Percentiles rank a stretch among this genome's conserved stretches.
These are phyloP conservation scores for Tetropium fuscum DNA, from an alignment of 2,888 invertebrate genomes.

Conservation along the genomic window DNA sequence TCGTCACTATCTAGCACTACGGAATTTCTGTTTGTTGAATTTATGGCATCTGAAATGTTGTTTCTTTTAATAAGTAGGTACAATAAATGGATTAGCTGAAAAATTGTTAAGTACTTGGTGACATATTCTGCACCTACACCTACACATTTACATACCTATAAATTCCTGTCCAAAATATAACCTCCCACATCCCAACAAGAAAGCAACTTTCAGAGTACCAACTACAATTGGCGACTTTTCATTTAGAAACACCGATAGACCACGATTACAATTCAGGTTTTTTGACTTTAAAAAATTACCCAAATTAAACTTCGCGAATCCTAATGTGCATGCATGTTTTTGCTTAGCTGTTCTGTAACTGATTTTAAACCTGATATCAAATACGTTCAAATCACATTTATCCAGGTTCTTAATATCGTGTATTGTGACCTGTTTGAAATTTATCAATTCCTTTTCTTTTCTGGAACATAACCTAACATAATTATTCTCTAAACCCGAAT, in stretches of 20 bases:
- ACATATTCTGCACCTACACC: no score
- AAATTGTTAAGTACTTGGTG: no score
- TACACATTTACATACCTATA: constrained; percentile 59
- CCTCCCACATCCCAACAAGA: constrained; percentile 67
- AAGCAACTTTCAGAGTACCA: constrained; percentile 65
- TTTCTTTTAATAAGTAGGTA: no score
- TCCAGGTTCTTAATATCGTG: constrained; percentile 63
- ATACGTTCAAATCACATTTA: constrained; percentile 54
- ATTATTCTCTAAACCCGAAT: constrained; percentile 59
- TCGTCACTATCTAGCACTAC: constrained; percentile 46
- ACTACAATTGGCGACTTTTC: constrained; percentile 63
- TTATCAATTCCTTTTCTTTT: constrained; percentile 53
- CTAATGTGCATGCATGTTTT: constrained; percentile 64
- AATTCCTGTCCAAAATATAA: constrained; percentile 68
- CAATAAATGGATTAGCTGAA: no score
- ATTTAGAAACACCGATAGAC: constrained; percentile 61
- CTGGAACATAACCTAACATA: constrained; percentile 63
- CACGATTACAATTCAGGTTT: constrained; percentile 61
- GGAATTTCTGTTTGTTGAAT: constrained; percentile 46
- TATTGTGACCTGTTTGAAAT: constrained; percentile 65
- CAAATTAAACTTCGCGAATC: constrained; percentile 63
- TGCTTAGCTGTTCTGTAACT: constrained; percentile 65
- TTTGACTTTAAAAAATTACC: constrained; percentile 58
- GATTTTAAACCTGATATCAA: constrained; percentile 64
- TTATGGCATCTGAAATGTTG: constrained; percentile 52